phyloP scores from a whole-genome alignment of 2,113 vertebrate species.

The Lonchura striata region DNA sequence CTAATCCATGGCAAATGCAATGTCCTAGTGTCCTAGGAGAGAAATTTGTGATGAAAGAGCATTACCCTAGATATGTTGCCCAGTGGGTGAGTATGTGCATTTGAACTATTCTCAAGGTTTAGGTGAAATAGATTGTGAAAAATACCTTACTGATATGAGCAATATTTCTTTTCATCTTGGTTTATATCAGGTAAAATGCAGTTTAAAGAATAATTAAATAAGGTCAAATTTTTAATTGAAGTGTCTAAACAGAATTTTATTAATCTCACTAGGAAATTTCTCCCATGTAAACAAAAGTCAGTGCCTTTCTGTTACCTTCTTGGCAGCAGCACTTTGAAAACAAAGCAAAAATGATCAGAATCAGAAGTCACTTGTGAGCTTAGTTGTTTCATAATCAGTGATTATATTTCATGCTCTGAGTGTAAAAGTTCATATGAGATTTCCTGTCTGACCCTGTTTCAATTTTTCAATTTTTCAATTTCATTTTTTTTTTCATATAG shows the following conservation, averaged over 20 bases:
- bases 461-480: too few species aligned
- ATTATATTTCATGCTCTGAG: neutral
- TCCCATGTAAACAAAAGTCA: neutral
- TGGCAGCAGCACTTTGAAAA: neutral
- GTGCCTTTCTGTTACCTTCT: neutral
- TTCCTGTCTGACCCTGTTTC: neutral
- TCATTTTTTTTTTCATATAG: neutral
- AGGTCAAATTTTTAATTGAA: neutral
- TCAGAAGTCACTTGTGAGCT: neutral
- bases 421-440: neutral
- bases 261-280: neutral
- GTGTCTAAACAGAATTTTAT: neutral
- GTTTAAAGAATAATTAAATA: neutral
- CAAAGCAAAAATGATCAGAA: neutral
- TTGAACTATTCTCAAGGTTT: neutral
- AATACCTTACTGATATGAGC: neutral
- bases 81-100: neutral
- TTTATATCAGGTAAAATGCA: neutral
- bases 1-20: neutral
- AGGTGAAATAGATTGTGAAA: neutral
- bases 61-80: neutral
- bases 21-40: neutral
- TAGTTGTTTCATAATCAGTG: neutral
- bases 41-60: neutral
- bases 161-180: neutral